Conservation (phyloP, 2,113 vertebrate species). For the Heterotis niloticus region DNA sequence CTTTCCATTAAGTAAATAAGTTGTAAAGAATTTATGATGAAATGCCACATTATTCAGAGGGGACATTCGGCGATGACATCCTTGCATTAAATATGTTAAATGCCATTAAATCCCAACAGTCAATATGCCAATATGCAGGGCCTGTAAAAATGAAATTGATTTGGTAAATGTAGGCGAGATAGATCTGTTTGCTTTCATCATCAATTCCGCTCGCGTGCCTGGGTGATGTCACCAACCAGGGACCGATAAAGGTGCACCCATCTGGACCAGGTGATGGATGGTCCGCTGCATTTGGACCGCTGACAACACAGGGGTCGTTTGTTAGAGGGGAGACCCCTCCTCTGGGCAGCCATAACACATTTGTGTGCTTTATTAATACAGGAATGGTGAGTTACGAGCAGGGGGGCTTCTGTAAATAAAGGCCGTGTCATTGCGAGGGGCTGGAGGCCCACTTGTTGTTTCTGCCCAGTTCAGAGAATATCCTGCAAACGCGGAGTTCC, state of each 20-base stretch:
- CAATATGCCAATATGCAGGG: conserved; percentile 97
- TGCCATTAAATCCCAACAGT: conserved; percentile 86
- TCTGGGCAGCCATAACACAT: conserved; percentile 95
- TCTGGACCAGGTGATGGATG: conserved; percentile 91
- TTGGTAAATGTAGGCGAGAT: conserved; percentile 98
- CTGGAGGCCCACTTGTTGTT: conserved; percentile 67
- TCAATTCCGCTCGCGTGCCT: conserved; percentile 85
- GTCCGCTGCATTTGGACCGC: conserved; percentile 76
- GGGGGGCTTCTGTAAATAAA: conserved; percentile 84
- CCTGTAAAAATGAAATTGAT: conserved; percentile 99
- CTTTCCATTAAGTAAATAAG: conserved; percentile 97
- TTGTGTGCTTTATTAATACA: conserved; percentile 93
- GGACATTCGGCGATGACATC: conserved; percentile 94
- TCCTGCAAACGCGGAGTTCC: not conserved
- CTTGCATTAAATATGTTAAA: conserved; percentile 96
- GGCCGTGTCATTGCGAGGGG: conserved; percentile 66
- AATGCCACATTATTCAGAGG: conserved; percentile 91
- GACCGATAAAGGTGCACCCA: conserved; percentile 92
- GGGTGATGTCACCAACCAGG: conserved; percentile 98
- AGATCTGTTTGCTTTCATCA: conserved; percentile 99
- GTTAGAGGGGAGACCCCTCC: conserved; percentile 90
- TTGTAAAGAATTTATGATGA: conserved; percentile 96
- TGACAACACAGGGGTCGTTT: conserved; percentile 85
- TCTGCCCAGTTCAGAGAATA: conserved; percentile 38
- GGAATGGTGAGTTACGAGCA: conserved; percentile 65